These are phyloP conservation scores for Megaceryle alcyon DNA, from an alignment of 2,797 vertebrate species.

Conservation along the genomic window DNA sequence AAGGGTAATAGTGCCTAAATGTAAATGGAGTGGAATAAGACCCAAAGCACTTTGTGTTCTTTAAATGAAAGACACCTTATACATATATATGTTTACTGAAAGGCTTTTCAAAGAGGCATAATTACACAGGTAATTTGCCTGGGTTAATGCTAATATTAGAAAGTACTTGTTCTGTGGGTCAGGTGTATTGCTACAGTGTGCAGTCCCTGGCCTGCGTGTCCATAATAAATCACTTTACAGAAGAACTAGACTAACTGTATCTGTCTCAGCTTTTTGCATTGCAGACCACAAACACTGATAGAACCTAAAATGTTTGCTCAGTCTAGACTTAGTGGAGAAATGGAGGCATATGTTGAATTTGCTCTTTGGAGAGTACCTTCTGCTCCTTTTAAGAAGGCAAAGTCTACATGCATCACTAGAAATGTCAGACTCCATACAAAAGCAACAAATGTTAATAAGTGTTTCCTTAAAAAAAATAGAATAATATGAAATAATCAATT, in stretches of 20 bases:
- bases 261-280: slow-evolving; percentile 16
- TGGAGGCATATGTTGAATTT: neutral
- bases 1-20: neutral
- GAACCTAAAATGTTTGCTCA: slow-evolving; percentile 25
- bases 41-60: neutral
- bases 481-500: neutral
- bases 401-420: neutral
- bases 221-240: neutral
- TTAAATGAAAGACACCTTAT: slow-evolving; percentile 25
- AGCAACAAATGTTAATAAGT: neutral
- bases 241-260: slow-evolving; percentile 8
- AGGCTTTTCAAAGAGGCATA: neutral
- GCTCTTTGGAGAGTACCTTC: neutral
- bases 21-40: neutral
- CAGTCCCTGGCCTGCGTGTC: neutral
- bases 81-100: neutral
- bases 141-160: slow-evolving; percentile 40
- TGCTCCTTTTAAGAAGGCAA: neutral
- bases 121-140: neutral
- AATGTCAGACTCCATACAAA: neutral
- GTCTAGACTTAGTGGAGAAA: slow-evolving; percentile 42
- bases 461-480: neutral
- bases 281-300: slow-evolving; percentile 26
- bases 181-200: neutral
- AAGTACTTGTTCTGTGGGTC: slow-evolving; percentile 13